These are phyloP conservation scores for Hydrophis major DNA, from an alignment of 2,797 vertebrate species.

Conservation along the genomic window DNA sequence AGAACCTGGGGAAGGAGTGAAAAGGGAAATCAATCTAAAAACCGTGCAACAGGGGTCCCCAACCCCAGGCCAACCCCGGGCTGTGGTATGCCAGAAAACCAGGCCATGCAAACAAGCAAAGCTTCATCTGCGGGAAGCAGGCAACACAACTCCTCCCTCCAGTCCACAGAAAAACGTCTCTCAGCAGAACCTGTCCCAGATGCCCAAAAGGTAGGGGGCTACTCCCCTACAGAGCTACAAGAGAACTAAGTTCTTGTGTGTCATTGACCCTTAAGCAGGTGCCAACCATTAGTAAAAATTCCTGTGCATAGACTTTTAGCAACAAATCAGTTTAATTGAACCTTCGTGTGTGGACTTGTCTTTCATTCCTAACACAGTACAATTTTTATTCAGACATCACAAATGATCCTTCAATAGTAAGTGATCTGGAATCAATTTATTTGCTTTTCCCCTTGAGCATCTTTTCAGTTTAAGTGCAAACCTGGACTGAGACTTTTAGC, in stretches of 20 bases:
- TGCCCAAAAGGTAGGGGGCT: not conserved
- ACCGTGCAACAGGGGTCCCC: not conserved
- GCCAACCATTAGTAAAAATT: not conserved
- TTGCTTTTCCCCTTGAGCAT: no score
- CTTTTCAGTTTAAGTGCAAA: not conserved
- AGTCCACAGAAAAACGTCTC: not conserved
- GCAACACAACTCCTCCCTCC: accelerated
- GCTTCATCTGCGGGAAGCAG: not conserved
- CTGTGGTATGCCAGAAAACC: not conserved
- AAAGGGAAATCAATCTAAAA: not conserved
- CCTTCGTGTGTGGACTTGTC: not conserved
- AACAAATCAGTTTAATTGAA: not conserved
- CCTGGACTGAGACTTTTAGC: not conserved
- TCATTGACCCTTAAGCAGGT: not conserved
- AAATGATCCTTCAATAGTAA: not conserved
- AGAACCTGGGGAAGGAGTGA: not conserved
- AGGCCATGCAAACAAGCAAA: not conserved
- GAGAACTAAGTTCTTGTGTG: not conserved
- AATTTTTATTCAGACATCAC: not conserved
- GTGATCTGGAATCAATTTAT: not conserved
- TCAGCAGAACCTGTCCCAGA: not conserved
- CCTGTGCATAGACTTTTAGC: not conserved
- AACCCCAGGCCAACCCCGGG: accelerated
- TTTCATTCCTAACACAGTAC: not conserved
- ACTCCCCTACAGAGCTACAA: not conserved